These are phyloP conservation scores for Oscheius myriophilus DNA, from an alignment of 2,888 invertebrate species.

Conservation along the genomic window DNA sequence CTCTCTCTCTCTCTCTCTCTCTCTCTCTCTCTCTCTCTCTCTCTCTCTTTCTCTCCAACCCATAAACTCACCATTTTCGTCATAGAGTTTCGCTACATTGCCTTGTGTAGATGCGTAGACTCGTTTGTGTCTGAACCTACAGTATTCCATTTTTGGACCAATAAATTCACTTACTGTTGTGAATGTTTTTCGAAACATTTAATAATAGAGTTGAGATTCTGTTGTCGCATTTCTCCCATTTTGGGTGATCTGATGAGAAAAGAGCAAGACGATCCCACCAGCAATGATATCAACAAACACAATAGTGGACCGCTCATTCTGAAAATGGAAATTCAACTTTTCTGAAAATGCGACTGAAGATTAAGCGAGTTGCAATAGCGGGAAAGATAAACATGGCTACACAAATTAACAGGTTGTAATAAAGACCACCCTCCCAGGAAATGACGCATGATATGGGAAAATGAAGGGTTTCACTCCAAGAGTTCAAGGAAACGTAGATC, in stretches of 20 bases:
- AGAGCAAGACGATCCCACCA: slow-evolving; percentile 1
- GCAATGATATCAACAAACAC: slow-evolving; percentile 21
- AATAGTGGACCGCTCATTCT: slow-evolving; percentile 13
- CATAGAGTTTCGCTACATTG: slow-evolving; percentile 30
- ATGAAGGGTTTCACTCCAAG: slow-evolving; percentile 3
- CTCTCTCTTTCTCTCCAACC: background rate
- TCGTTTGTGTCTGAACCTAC: slow-evolving; percentile 32
- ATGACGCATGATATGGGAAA: slow-evolving; percentile 1
- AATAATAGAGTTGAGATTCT: slow-evolving; percentile 17
- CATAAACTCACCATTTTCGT: slow-evolving; percentile 31
- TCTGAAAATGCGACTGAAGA: too few species aligned
- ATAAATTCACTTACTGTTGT: slow-evolving; percentile 20
- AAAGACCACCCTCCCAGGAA: background rate
- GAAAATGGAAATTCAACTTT: too few species aligned
- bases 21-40: slow-evolving; percentile 5
- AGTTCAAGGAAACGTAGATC: background rate
- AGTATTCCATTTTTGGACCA: background rate
- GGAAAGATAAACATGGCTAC: too few species aligned
- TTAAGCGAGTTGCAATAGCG: too few species aligned
- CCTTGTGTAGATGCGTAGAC: slow-evolving; percentile 31
- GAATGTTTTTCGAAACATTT: slow-evolving; percentile 29
- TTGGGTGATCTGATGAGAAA: slow-evolving; percentile 26
- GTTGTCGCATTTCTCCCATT: slow-evolving; percentile 29
- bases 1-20: background rate
- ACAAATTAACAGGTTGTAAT: too few species aligned